These are phyloP conservation scores for Melanerpes formicivorus DNA, from an alignment of 2,113 vertebrate genomes.

Conservation along the genomic window DNA sequence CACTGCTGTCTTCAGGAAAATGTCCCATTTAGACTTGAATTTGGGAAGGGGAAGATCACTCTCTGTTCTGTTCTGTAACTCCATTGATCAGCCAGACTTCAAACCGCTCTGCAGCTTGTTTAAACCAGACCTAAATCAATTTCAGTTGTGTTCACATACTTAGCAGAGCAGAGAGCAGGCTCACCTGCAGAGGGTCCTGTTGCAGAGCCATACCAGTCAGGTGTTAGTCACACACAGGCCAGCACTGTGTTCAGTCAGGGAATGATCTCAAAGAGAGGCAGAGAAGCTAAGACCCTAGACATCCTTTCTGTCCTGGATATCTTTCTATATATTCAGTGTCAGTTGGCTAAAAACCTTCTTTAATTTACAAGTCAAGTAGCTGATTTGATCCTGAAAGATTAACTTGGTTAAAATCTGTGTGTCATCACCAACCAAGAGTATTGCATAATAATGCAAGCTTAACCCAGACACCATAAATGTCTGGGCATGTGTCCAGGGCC, in stretches of 20 bases:
- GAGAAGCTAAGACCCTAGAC: neutral
- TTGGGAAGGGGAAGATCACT: neutral
- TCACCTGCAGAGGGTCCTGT: rapidly evolving
- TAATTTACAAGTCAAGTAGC: neutral
- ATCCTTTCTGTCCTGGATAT: neutral
- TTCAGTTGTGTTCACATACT: neutral
- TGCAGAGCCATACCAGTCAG: neutral
- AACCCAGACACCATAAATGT: neutral
- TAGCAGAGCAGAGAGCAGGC: neutral
- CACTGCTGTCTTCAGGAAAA: neutral
- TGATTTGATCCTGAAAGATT: constrained; percentile 5
- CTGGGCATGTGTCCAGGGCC: neutral
- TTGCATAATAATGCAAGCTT: constrained; percentile 2
- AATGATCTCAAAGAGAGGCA: neutral
- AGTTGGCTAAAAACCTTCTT: neutral
- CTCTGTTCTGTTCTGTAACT: neutral
- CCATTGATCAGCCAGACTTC: neutral
- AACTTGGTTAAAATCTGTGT: constrained; percentile 13
- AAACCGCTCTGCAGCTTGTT: neutral
- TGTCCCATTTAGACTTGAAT: neutral
- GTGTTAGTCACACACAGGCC: neutral
- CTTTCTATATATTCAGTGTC: neutral
- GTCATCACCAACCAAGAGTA: constrained; percentile 8
- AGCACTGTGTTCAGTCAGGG: neutral
- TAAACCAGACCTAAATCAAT: neutral